Evolutionary conservation across 1,140 invertebrate genomes (phyloP).

Genomic region (Papilio polytes): DNA sequence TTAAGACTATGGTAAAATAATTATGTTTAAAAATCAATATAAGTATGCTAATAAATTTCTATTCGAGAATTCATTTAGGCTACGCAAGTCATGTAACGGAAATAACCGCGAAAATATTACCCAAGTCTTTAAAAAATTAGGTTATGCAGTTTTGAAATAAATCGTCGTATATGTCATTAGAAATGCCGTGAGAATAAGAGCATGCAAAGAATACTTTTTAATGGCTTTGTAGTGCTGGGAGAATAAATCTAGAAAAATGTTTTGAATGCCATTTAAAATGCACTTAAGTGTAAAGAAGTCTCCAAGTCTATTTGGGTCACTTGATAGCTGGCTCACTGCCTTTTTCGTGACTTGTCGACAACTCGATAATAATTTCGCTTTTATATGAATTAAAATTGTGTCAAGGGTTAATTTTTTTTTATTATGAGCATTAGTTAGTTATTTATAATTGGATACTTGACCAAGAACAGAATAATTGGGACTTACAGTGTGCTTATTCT

Average conservation of each 20-base stretch:
- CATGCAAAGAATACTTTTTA: not conserved
- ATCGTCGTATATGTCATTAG: not conserved
- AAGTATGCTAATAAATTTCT: too few relatives aligned
- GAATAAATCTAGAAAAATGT: not conserved
- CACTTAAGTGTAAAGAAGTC: not conserved
- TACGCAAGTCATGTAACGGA: not conserved
- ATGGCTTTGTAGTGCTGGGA: slow-evolving; percentile 4
- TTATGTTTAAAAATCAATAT: too few relatives aligned
- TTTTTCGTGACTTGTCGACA: not conserved
- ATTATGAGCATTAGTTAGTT: not conserved
- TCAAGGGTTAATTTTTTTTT: not conserved
- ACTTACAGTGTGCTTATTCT: too few relatives aligned
- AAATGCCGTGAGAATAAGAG: slow-evolving; percentile 9
- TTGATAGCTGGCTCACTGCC: not conserved
- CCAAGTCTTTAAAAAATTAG: not conserved
- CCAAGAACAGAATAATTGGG: not conserved
- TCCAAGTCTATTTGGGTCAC: not conserved
- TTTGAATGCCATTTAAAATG: slow-evolving; percentile 2
- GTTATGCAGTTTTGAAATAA: not conserved
- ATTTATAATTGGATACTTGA: not conserved
- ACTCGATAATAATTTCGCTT: not conserved
- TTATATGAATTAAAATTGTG: not conserved
- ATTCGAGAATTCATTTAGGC: not conserved
- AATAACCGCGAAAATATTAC: not conserved
- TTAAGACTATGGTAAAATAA: too few relatives aligned